Evolutionary conservation across 2,113 vertebrate species (phyloP), one percentile per base, ranked within the genome.

Genomic region (Hassar affinis): DNA sequence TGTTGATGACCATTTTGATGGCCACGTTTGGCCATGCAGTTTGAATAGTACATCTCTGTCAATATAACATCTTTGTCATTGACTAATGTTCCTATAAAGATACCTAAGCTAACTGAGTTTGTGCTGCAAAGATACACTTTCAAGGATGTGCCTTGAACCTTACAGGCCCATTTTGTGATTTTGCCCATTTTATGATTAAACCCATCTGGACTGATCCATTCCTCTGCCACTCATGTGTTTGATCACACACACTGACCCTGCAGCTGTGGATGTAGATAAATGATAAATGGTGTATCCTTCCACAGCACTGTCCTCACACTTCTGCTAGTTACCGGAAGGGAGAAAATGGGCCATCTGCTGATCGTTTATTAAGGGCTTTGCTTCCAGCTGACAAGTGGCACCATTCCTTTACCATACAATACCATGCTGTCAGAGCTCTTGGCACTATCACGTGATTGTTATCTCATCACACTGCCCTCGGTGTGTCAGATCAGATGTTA

Each of bases 301-400:
- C 18, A 5, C 30, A 3, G 56, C 42, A 51, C 86, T 78, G 69
- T 35, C 27, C 51, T 47, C 59, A 82, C 79, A 56, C 79, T 20
- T 77, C 76, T 75, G 62, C 47, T 59, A 83, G 64, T 56, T 52
- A 80, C 51, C 42, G 1, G 2, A 18, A 74, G 22, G 71, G 33
- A 42, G 52, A 56, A 78, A 54, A 10, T n/a, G 64, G n/a, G 75
- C 88, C 88, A 88, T 90, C 86, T 90, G 88, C 64, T 78, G 51
- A 51, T 18, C 27, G 33, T 56, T 56, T 52, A 33, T 42, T n/a
- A 27, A 6, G 35, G 25, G 51, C 56, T 82, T 74, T 68, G 83
- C 22, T 47, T 76, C 68, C 25, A 33, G 49, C 57, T 84, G 78
- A 81, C 79, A 88, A 51, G 59, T 81, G 71, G 62, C 22, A 54